These are phyloP conservation scores for Metopia argyrocephala DNA, from an alignment of 2,888 invertebrate species.

Conservation along the genomic window DNA sequence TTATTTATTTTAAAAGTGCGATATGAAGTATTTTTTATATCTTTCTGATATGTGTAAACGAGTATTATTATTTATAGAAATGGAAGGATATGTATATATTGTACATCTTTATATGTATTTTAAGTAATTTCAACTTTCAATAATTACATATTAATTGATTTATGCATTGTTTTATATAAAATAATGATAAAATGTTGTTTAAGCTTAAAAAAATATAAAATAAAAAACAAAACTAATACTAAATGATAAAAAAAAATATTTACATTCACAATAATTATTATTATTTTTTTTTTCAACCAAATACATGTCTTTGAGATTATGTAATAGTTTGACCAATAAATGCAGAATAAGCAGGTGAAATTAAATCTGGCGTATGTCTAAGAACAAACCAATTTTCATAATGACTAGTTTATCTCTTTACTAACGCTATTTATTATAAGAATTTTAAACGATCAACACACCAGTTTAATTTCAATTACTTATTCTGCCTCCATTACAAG, in stretches of 20 bases:
- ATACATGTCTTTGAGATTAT: constrained; percentile 38
- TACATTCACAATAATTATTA: constrained; percentile 15
- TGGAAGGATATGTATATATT: too few relatives aligned
- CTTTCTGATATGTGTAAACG: too few relatives aligned
- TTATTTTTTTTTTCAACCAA: constrained; percentile 28
- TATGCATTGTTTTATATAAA: constrained; percentile 32
- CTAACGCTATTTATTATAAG: constrained; percentile 9
- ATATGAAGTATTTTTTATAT: too few relatives aligned
- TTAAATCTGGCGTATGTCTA: neutral
- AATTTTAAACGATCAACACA: constrained; percentile 12
- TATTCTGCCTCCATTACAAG: neutral
- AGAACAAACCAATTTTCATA: constrained; percentile 38
- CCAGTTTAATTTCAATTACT: constrained; percentile 7
- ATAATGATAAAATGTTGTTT: constrained; percentile 30
- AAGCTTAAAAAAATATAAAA: constrained; percentile 58
- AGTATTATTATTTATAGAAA: too few relatives aligned
- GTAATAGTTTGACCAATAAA: constrained; percentile 15
- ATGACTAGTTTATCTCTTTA: constrained; percentile 54
- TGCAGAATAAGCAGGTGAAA: constrained; percentile 8
- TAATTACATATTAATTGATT: constrained; percentile 10
- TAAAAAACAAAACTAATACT: constrained; percentile 56
- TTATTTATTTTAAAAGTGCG: too few relatives aligned
- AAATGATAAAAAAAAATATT: constrained; percentile 16
- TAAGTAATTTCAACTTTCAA: neutral
- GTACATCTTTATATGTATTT: too few relatives aligned